A percentile compares a stretch with the other conserved stretches of the same genome.
These are phyloP conservation scores for Paracanthobrama guichenoti DNA, from an alignment of 2,113 vertebrate species.

Conservation along the genomic window DNA sequence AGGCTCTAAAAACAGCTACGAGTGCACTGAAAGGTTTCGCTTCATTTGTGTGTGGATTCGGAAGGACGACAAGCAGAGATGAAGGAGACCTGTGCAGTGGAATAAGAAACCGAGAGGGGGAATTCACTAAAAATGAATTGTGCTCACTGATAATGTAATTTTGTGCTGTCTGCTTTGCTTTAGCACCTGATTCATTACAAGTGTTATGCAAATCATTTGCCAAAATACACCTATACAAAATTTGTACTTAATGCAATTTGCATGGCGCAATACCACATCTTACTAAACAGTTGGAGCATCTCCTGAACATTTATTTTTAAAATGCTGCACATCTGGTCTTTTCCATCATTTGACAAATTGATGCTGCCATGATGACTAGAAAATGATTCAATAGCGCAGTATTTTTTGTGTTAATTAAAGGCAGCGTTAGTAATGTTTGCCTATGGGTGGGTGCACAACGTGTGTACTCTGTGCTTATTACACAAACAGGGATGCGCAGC, in stretches of 20 bases:
- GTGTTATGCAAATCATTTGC: neutral
- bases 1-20: conserved; percentile 32
- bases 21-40: conserved; percentile 29
- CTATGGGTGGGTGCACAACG: no score
- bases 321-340: neutral
- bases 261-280: neutral
- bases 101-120: neutral
- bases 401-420: no score
- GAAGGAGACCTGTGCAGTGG: neutral
- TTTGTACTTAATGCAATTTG: neutral
- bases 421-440: no score
- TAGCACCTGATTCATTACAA: neutral
- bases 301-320: neutral
- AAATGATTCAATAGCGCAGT: no score
- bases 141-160: neutral
- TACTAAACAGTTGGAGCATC: neutral
- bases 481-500: no score
- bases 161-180: conserved; percentile 14
- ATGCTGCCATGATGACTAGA: neutral
- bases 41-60: conserved; percentile 13
- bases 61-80: neutral
- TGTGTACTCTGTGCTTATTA: no score
- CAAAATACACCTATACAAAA: neutral
- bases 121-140: conserved; percentile 7
- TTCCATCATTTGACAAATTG: neutral